phyloP scores from a whole-genome alignment of 2,888 invertebrate species.

The Rugalucina vietnamica region DNA sequence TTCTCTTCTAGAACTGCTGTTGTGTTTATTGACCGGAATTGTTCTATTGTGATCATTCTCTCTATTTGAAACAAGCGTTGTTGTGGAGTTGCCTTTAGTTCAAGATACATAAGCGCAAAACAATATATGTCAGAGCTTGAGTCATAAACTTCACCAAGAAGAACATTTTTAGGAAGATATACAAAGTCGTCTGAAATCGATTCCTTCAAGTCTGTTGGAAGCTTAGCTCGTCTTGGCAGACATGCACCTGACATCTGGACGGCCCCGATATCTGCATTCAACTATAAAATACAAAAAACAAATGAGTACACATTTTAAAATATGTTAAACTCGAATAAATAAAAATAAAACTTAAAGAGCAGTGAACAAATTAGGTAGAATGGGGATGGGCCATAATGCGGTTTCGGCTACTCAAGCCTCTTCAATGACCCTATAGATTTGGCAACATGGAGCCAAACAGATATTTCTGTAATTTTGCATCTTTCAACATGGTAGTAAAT shows the following conservation, averaged over 20 bases:
- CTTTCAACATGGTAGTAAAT: no score
- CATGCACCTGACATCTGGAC: conserved; percentile 51
- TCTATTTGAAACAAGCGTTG: neutral
- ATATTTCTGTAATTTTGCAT: no score
- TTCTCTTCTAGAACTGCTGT: neutral
- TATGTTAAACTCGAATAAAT: no score
- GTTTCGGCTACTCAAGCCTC: no score
- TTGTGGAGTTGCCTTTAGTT: neutral
- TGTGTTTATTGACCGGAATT: neutral
- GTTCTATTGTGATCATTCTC: neutral
- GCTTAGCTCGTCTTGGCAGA: conserved; percentile 27
- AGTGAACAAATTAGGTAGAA: no score
- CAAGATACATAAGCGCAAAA: conserved; percentile 52
- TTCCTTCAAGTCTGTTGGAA: neutral
- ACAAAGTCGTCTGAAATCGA: conserved; percentile 13
- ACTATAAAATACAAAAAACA: neutral
- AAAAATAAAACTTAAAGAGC: no score
- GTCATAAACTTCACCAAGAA: conserved; percentile 34
- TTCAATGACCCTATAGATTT: no score
- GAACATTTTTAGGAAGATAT: conserved; percentile 55
- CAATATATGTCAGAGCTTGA: conserved; percentile 52
- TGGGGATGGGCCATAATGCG: no score
- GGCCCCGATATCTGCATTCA: conserved; percentile 38
- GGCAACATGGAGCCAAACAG: no score
- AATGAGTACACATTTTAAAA: no score